A percentile compares a stretch with the other conserved stretches of the same genome.
Conservation (phyloP, 2,888 invertebrate species). For the Xanthorhoe designata region DNA sequence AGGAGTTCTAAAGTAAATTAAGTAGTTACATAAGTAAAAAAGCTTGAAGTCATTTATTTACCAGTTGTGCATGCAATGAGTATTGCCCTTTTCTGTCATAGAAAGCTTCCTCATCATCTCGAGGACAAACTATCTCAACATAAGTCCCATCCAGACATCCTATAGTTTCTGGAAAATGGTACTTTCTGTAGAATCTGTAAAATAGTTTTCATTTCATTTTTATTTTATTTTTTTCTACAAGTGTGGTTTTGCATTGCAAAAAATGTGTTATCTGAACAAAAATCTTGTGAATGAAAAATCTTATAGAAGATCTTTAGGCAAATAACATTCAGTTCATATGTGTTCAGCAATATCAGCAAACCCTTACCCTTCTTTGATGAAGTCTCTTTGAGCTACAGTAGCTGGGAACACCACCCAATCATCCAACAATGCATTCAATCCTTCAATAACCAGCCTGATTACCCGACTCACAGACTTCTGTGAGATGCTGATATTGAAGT, state of each 20-base stretch:
- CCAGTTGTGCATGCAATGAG: slow-evolving; percentile 62
- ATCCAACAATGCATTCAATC: slow-evolving; percentile 60
- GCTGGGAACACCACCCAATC: slow-evolving; percentile 61
- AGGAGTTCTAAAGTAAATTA: no score
- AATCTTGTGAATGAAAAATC: no score
- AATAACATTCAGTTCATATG: no score
- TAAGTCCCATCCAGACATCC: slow-evolving; percentile 65
- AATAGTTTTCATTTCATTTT: not conserved
- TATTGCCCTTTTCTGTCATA: slow-evolving; percentile 66
- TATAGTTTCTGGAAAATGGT: slow-evolving; percentile 67
- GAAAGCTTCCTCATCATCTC: slow-evolving; percentile 69
- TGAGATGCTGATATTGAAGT: slow-evolving; percentile 64
- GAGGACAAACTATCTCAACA: slow-evolving; percentile 66
- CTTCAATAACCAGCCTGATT: slow-evolving; percentile 64
- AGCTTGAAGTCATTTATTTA: not conserved
- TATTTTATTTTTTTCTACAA: no score
- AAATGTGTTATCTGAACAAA: no score
- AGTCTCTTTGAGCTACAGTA: slow-evolving; percentile 53
- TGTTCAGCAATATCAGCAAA: no score
- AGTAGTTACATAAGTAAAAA: no score
- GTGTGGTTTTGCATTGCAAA: no score
- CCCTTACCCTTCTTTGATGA: slow-evolving; percentile 68
- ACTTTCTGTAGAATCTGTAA: slow-evolving; percentile 66
- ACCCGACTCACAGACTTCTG: slow-evolving; percentile 68
- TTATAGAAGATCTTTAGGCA: no score